Percentiles rank a stretch among this genome's conserved stretches.
These are phyloP conservation scores for Diarsia dahlii DNA, from an alignment of 2,888 invertebrate species.

Conservation along the genomic window DNA sequence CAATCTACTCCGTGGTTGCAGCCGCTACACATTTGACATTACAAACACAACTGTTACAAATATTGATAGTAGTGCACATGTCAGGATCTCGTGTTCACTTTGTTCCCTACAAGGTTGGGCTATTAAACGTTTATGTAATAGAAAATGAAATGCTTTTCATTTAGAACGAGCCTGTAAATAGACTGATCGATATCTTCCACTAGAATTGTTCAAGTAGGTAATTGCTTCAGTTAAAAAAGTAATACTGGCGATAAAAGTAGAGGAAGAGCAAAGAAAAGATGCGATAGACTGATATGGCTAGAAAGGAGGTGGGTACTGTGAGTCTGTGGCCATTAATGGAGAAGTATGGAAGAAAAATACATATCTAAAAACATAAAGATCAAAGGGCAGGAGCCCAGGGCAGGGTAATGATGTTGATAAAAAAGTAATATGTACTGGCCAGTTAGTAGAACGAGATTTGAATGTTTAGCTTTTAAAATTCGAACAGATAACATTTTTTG, in stretches of 20 bases:
- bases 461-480: slow-evolving; percentile 22
- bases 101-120: slow-evolving; percentile 45
- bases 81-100: slow-evolving; percentile 48
- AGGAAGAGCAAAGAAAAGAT: neutral
- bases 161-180: neutral
- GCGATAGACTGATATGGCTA: neutral
- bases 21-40: neutral
- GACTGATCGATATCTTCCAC: slow-evolving; percentile 22
- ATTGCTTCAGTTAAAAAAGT: slow-evolving; percentile 28
- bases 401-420: no score
- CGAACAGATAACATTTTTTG: slow-evolving; percentile 1
- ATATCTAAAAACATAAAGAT: neutral
- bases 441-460: neutral
- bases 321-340: neutral
- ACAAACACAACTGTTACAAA: slow-evolving; percentile 62
- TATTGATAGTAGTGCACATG: slow-evolving; percentile 60
- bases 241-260: neutral
- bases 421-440: slow-evolving; percentile 13
- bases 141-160: slow-evolving; percentile 39
- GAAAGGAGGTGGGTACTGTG: neutral
- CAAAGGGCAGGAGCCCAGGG: no score
- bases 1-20: slow-evolving; percentile 14
- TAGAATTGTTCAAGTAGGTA: slow-evolving; percentile 13
- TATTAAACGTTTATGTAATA: slow-evolving; percentile 50
- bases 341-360: neutral